phyloP scores from a whole-genome alignment of 2,797 vertebrate species.

The Sphenopsis melanotis region DNA sequence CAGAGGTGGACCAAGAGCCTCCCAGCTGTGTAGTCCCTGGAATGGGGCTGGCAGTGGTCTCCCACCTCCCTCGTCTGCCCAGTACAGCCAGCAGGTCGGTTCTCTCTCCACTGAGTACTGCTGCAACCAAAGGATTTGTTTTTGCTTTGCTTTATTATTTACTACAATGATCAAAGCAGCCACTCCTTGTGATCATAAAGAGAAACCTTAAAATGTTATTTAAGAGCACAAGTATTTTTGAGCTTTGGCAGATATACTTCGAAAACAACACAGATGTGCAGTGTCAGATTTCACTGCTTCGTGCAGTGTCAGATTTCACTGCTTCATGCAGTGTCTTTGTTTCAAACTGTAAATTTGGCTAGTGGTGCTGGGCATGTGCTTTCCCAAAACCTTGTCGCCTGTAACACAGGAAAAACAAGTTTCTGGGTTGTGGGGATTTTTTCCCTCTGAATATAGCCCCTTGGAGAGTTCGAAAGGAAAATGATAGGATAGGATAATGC shows the following conservation, averaged over 20 bases:
- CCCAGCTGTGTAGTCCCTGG: neutral
- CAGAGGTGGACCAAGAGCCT: neutral
- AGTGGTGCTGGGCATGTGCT: neutral
- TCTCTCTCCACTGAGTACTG: neutral
- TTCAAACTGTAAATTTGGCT: neutral
- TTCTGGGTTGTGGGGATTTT: neutral
- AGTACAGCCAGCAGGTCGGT: rapidly evolving
- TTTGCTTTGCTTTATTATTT: slow-evolving; percentile 18
- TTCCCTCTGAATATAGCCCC: neutral
- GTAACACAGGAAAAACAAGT: neutral
- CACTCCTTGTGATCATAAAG: neutral
- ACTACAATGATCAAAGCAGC: neutral
- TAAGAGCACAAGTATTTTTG: neutral
- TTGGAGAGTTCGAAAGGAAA: neutral
- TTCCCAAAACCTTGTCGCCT: neutral
- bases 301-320: neutral
- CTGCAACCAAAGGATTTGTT: neutral
- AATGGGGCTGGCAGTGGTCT: neutral
- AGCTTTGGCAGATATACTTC: slow-evolving; percentile 14
- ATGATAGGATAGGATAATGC: too few relatives aligned
- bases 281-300: neutral
- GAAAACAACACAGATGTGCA: slow-evolving; percentile 36
- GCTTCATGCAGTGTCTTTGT: neutral
- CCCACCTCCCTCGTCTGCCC: neutral
- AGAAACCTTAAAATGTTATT: neutral